Evolutionary conservation across 2,797 vertebrate genomes (phyloP).

Genomic region (Silurus aristotelis): DNA sequence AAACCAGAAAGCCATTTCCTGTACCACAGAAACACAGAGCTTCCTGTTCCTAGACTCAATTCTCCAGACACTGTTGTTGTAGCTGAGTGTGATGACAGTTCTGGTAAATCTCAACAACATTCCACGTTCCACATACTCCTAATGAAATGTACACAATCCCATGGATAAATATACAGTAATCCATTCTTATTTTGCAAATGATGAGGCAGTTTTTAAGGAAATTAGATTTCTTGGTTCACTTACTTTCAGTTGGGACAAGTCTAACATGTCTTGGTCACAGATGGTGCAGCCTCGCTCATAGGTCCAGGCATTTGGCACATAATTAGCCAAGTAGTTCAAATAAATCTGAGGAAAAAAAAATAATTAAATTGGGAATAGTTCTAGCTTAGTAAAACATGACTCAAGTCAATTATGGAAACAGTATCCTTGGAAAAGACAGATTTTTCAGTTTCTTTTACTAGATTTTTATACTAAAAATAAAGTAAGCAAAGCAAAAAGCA

Average conservation of each 20-base stretch:
- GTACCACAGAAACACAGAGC: constrained; percentile 67
- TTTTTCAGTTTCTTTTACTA: not conserved
- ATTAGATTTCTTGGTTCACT: constrained; percentile 65
- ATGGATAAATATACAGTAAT: constrained; percentile 5
- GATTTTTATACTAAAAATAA: too few relatives aligned
- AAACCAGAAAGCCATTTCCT: constrained; percentile 80
- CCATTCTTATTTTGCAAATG: not conserved
- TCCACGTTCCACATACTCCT: constrained; percentile 32
- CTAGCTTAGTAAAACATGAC: not conserved
- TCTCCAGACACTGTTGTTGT: constrained; percentile 59
- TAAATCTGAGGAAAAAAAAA: constrained; percentile 78
- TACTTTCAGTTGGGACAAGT: constrained; percentile 83
- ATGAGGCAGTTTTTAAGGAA: not conserved
- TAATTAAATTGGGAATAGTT: not conserved
- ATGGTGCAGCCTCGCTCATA: constrained; percentile 84
- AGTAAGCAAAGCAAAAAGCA: too few relatives aligned
- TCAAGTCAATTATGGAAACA: not conserved
- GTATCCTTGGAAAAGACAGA: not conserved
- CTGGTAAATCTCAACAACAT: constrained; percentile 59
- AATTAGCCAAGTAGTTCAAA: constrained; percentile 94
- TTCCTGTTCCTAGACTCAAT: constrained; percentile 68
- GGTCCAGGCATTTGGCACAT: constrained; percentile 93
- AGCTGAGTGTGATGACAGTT: constrained; percentile 56
- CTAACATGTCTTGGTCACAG: constrained; percentile 83
- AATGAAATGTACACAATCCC: constrained; percentile 14